Conservation (phyloP, 2,797 vertebrate species). For the Pantherophis vulpinus region DNA sequence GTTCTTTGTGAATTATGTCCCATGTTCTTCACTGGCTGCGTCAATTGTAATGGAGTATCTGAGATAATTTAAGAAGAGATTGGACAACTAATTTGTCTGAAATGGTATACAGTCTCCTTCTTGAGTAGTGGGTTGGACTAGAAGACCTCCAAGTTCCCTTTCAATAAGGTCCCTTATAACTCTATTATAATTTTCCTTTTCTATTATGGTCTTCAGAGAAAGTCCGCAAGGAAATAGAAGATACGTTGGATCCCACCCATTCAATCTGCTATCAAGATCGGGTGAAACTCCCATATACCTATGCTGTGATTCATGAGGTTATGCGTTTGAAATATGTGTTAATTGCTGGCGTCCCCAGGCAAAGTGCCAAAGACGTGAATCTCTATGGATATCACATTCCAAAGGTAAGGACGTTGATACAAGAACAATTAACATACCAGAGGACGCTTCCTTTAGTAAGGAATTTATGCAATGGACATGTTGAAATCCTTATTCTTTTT, state of each 20-base stretch:
- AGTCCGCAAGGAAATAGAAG: constrained; percentile 15
- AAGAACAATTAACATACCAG: neutral
- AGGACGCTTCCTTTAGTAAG: neutral
- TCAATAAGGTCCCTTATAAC: neutral
- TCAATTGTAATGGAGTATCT: neutral
- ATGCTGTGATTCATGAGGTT: constrained; percentile 14
- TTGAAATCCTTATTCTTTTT: neutral
- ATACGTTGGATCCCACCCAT: neutral
- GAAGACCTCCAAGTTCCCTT: neutral
- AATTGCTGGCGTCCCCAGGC: constrained; percentile 3
- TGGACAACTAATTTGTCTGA: neutral
- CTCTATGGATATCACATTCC: constrained; percentile 4
- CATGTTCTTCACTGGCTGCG: neutral
- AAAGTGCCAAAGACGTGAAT: neutral
- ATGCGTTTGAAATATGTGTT: constrained; percentile 2
- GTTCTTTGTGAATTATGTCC: neutral
- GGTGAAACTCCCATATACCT: constrained; percentile 13
- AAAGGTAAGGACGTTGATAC: neutral
- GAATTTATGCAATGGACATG: neutral
- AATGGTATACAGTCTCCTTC: neutral
- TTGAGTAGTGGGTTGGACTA: neutral
- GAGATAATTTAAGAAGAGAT: neutral
- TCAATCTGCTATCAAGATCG: constrained; percentile 14
- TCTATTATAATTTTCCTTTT: neutral
- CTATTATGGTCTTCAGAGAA: neutral